A percentile compares a stretch with the other conserved stretches of the same genome.
Evolutionary conservation across 37 sponge, comb jelly and placozoan genomes (phyloP).

Genomic region (Aplysina aerophoba): DNA sequence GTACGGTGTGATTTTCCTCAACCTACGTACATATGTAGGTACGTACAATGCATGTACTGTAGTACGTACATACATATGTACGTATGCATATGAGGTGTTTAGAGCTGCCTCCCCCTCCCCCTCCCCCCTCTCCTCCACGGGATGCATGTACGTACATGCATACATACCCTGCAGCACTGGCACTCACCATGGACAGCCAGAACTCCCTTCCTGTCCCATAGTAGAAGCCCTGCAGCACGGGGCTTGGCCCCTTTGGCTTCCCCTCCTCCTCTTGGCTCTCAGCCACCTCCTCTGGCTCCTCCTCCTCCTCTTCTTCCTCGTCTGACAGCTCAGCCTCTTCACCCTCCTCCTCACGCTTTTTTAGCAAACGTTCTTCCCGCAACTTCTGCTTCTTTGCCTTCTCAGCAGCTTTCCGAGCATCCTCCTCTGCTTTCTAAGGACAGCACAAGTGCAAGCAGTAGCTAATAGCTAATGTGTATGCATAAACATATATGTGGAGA

Average conservation of each 20-base stretch:
- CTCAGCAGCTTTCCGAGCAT: conserved; percentile 58
- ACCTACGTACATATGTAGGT: no score
- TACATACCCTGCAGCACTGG: background rate
- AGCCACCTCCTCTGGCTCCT: conserved; percentile 36
- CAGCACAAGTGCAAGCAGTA: background rate
- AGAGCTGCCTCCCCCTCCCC: no score
- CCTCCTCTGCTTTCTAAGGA: conserved; percentile 78
- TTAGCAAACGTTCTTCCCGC: conserved; percentile 52
- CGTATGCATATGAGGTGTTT: no score
- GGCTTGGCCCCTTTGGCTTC: conserved; percentile 63
- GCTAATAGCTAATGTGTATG: background rate
- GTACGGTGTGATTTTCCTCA: no score
- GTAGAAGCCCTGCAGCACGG: conserved; percentile 68
- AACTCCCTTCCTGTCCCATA: conserved; percentile 39
- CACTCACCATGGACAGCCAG: conserved; percentile 91
- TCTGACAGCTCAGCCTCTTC: conserved; percentile 72
- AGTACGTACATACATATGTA: no score
- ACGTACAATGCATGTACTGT: no score
- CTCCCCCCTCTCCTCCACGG: background rate
- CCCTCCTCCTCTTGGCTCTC: conserved; percentile 53
- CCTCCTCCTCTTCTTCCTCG: conserved; percentile 69
- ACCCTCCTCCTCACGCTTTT: conserved; percentile 71
- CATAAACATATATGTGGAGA: background rate
- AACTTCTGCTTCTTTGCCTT: conserved; percentile 57
- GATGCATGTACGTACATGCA: conserved; percentile 24